Percentiles rank a stretch among this genome's conserved stretches.
Evolutionary conservation across 2,113 vertebrate species (phyloP).

Genomic region (Microcebus murinus): DNA sequence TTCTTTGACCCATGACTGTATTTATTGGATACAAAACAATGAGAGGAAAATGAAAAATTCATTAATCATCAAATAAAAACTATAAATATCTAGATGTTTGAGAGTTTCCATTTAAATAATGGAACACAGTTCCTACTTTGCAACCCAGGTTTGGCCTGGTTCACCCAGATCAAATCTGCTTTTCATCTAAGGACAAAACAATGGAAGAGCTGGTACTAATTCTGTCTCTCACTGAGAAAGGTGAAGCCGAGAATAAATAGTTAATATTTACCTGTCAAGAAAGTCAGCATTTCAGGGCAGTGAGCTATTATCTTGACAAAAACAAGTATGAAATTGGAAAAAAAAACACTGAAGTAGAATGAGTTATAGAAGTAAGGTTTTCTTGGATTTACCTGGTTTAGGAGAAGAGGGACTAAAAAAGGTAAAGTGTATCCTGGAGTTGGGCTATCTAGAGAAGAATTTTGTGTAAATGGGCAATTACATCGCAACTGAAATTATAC

Average conservation of each 20-base stretch:
- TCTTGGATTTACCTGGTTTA: constrained; percentile 36
- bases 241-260: constrained; percentile 51
- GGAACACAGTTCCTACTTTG: neutral
- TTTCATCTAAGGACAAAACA: constrained; percentile 15
- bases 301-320: constrained; percentile 43
- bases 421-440: neutral
- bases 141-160: neutral
- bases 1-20: neutral
- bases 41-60: neutral
- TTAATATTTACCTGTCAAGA: constrained; percentile 67
- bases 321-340: neutral
- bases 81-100: neutral
- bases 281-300: constrained; percentile 45
- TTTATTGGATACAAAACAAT: neutral
- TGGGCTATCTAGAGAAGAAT: neutral
- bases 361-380: constrained; percentile 43
- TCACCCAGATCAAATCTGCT: neutral
- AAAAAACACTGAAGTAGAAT: neutral
- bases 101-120: neutral
- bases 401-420: neutral
- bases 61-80: neutral
- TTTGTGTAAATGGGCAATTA: neutral
- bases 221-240: constrained; percentile 44
- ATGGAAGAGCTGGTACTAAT: neutral
- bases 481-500: neutral